Conservation (phyloP, 2,888 invertebrate species). For the Bombylius major region DNA sequence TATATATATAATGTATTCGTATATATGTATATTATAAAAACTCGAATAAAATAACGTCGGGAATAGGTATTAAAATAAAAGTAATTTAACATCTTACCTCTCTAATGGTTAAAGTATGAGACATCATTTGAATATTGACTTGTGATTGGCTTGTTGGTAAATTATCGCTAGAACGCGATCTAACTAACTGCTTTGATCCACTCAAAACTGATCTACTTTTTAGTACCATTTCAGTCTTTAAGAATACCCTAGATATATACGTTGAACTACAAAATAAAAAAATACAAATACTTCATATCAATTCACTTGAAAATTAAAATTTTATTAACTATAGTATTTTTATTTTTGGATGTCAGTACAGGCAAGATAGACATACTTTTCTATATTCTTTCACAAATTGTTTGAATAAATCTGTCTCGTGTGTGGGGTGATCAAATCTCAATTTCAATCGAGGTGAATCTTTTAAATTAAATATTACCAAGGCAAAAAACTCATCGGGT, state of each 20-base stretch:
- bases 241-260: constrained; percentile 84
- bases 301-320: background rate
- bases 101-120: constrained; percentile 82
- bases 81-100: constrained; percentile 50
- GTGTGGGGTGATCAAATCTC: no score
- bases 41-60: no score
- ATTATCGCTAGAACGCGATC: constrained; percentile 80
- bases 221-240: constrained; percentile 88
- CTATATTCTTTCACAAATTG: no score
- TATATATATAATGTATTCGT: no score
- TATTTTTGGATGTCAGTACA: no score
- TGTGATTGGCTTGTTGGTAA: constrained; percentile 85
- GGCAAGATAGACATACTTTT: no score
- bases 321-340: background rate
- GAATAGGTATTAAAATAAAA: no score
- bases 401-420: no score
- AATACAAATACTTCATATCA: constrained; percentile 1
- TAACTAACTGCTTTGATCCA: constrained; percentile 60
- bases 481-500: no score
- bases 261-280: constrained; percentile 52
- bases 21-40: no score
- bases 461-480: no score
- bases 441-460: no score
- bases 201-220: constrained; percentile 73
- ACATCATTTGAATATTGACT: constrained; percentile 91